These are phyloP conservation scores for Sebastes trivittatus DNA, from an alignment of 2,797 vertebrate genomes.

Conservation along the genomic window DNA sequence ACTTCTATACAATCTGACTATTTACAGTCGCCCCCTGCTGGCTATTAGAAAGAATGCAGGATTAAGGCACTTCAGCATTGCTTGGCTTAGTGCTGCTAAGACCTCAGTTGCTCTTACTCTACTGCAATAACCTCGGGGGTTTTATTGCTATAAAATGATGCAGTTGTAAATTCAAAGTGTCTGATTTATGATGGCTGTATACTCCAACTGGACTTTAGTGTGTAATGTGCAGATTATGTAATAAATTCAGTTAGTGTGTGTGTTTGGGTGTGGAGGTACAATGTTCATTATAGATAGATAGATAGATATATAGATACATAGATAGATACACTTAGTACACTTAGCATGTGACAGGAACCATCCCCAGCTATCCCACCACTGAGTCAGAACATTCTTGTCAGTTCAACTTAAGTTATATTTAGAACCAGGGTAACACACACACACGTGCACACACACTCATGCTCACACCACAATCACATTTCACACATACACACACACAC, in stretches of 20 bases:
- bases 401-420: constrained; percentile 78
- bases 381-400: constrained; percentile 74
- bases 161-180: constrained; percentile 27
- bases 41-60: too few species aligned
- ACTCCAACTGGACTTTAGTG: constrained; percentile 42
- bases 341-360: constrained; percentile 27
- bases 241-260: neutral
- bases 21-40: too few species aligned
- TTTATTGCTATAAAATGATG: constrained; percentile 23
- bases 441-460: constrained; percentile 6
- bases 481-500: neutral
- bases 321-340: constrained; percentile 16
- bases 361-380: constrained; percentile 35
- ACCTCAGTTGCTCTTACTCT: neutral
- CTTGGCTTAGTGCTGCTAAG: neutral
- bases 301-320: neutral
- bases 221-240: neutral
- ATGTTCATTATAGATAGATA: neutral
- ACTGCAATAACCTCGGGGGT: neutral
- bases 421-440: constrained; percentile 43
- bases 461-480: neutral
- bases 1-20: too few species aligned
- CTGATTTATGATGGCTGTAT: constrained; percentile 39
- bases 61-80: too few species aligned
- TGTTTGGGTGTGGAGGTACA: neutral